Conservation (phyloP, 2,797 vertebrate genomes). For the Eulemur coronatus region DNA sequence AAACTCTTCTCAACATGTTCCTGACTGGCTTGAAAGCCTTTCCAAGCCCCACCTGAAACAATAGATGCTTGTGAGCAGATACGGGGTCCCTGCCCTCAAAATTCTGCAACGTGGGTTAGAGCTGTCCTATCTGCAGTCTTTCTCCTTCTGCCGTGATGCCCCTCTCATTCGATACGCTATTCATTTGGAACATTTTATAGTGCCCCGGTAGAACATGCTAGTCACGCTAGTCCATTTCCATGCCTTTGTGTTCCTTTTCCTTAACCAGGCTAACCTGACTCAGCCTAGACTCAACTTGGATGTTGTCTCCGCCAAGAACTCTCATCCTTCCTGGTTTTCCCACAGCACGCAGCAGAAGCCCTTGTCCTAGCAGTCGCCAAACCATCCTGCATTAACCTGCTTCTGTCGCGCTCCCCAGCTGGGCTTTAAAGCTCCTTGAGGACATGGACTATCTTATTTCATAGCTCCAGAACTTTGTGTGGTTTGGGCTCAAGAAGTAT, state of each 20-base stretch:
- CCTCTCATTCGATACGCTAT: accelerated
- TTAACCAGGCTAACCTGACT: neutral
- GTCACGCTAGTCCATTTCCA: neutral
- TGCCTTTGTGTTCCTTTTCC: neutral
- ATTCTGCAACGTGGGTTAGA: neutral
- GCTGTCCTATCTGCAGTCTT: neutral
- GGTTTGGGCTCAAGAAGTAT: neutral
- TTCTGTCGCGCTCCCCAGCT: neutral
- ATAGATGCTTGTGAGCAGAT: neutral
- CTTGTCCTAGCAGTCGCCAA: neutral
- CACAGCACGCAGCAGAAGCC: neutral
- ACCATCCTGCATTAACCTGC: neutral
- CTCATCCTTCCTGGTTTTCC: neutral
- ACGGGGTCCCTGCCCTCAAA: neutral
- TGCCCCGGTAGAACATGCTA: neutral
- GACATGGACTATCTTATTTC: neutral
- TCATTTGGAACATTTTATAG: neutral
- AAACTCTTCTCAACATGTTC: neutral
- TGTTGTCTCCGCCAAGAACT: neutral
- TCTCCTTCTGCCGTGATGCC: neutral
- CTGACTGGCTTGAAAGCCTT: neutral
- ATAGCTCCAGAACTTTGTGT: neutral
- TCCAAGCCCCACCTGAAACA: neutral
- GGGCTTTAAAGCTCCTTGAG: neutral
- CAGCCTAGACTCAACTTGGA: neutral